phyloP scores from a whole-genome alignment of 2,797 vertebrate genomes.

The Clarias laeviceps region DNA sequence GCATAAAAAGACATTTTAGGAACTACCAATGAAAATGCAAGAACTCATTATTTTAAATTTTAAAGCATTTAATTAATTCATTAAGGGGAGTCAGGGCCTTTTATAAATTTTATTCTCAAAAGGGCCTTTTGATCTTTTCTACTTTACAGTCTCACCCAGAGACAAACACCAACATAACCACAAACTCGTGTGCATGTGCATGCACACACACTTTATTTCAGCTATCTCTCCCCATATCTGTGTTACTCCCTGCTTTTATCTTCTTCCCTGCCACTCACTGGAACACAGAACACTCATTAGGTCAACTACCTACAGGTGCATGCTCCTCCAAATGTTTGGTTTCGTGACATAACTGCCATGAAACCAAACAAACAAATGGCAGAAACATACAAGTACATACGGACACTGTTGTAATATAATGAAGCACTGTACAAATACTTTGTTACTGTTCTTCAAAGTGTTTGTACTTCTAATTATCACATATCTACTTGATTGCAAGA shows the following conservation, averaged over 20 bases:
- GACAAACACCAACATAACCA: background rate
- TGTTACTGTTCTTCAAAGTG: no score
- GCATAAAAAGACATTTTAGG: conserved; percentile 9
- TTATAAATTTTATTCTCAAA: no score
- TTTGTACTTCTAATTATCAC: no score
- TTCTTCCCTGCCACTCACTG: background rate
- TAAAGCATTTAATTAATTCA: no score
- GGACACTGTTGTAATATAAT: no score
- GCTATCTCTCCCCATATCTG: background rate
- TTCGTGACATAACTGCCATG: background rate
- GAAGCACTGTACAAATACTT: no score
- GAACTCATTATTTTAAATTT: no score
- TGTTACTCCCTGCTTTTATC: background rate
- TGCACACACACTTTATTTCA: no score
- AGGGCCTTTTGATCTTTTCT: background rate
- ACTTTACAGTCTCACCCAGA: background rate
- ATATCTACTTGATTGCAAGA: no score
- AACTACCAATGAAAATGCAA: background rate
- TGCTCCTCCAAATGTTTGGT: background rate
- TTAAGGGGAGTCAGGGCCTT: no score
- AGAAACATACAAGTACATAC: no score
- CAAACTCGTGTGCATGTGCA: no score
- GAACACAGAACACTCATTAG: background rate
- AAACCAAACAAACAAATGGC: background rate
- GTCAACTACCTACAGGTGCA: background rate